Conservation (phyloP, 2,797 vertebrate species). For the Falco berigora region DNA sequence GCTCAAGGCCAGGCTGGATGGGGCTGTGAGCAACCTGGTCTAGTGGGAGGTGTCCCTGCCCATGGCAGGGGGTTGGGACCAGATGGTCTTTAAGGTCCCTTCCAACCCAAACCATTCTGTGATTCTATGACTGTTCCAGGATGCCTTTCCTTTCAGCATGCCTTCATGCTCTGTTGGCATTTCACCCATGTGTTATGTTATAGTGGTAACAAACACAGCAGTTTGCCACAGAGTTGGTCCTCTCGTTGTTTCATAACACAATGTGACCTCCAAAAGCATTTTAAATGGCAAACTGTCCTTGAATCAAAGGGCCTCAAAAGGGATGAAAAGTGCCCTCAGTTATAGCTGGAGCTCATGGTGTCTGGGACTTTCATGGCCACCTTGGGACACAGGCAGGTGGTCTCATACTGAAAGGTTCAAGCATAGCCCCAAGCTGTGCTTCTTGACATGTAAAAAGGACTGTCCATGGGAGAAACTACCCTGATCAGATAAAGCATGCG, state of each 20-base stretch:
- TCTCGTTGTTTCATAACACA: not conserved
- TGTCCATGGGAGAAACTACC: not conserved
- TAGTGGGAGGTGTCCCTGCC: too few species aligned
- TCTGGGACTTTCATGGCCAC: not conserved
- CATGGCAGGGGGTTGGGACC: too few species aligned
- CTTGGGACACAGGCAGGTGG: not conserved
- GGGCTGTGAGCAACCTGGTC: too few species aligned
- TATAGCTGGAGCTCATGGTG: not conserved
- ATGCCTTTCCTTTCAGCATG: not conserved
- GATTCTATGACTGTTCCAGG: not conserved
- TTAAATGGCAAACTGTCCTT: not conserved
- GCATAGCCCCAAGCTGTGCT: not conserved
- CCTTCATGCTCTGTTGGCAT: not conserved
- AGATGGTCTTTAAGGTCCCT: too few species aligned
- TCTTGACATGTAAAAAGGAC: not conserved
- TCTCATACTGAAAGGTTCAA: not conserved
- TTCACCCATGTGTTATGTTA: rapidly evolving
- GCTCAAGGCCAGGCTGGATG: too few species aligned
- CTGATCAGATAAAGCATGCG: not conserved
- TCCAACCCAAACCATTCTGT: too few species aligned
- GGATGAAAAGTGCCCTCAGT: rapidly evolving
- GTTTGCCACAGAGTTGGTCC: not conserved
- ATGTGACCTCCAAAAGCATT: not conserved
- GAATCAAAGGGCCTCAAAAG: not conserved
- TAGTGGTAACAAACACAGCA: rapidly evolving